phyloP scores from a whole-genome alignment of 37 sponge, comb jelly and placozoan species.

The Theonella swinhoei region DNA sequence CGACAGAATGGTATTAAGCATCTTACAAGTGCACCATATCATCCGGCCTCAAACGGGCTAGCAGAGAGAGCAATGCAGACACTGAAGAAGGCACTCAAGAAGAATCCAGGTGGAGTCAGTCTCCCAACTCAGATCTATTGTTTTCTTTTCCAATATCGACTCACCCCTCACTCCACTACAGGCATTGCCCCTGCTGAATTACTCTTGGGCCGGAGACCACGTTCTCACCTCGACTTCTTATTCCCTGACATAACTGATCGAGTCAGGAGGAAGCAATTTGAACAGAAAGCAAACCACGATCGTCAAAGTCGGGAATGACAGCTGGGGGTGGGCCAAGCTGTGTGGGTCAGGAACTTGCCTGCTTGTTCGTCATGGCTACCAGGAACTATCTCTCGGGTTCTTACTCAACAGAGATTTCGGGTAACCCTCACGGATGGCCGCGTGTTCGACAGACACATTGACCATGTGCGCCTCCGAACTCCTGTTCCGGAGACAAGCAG shows the following conservation, averaged over 20 bases:
- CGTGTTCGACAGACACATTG: not conserved
- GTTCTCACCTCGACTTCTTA: not conserved
- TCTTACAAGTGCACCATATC: slow-evolving; percentile 11
- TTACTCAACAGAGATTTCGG: not conserved
- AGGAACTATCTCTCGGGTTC: not conserved
- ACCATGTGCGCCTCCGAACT: not conserved
- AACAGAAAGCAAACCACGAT: not conserved
- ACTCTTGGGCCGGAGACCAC: not conserved
- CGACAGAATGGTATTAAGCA: not conserved
- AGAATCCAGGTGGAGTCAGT: slow-evolving; percentile 1
- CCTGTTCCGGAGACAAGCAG: not conserved
- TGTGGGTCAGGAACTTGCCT: not conserved
- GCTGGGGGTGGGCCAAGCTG: not conserved
- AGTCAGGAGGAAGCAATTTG: not conserved
- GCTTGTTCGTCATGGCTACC: not conserved
- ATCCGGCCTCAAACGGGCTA: slow-evolving; percentile 26
- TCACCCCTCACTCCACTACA: slow-evolving; percentile 13
- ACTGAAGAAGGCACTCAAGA: slow-evolving; percentile 5
- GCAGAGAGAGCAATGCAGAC: slow-evolving; percentile 18
- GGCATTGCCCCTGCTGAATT: slow-evolving; percentile 5
- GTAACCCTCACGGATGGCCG: not conserved
- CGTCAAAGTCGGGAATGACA: not conserved
- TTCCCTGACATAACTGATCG: not conserved
- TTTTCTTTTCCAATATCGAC: slow-evolving; percentile 7
- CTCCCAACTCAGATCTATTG: not conserved